Conservation (phyloP, 1,140 invertebrate species). For the Ctenoplectra terminalis region DNA sequence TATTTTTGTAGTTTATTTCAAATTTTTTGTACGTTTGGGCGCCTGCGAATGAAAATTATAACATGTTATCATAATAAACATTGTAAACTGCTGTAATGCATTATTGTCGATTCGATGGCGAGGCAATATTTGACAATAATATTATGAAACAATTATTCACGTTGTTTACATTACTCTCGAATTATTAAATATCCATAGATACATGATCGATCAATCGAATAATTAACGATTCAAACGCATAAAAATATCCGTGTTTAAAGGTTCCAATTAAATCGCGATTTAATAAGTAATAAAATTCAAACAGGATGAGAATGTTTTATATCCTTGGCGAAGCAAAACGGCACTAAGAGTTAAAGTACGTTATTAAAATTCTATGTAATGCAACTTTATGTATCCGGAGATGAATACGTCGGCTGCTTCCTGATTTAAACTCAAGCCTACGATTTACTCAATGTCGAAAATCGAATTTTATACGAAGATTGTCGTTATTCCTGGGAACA, state of each 20-base stretch:
- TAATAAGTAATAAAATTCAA: background rate
- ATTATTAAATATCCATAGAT: background rate
- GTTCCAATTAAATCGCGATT: background rate
- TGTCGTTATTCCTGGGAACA: too few species aligned
- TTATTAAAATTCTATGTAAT: too few species aligned
- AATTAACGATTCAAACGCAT: too few species aligned
- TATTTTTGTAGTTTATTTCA: background rate
- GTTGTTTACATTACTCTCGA: background rate
- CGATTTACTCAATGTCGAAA: too few species aligned
- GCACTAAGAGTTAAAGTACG: too few species aligned
- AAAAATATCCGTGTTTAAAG: background rate
- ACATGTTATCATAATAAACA: background rate
- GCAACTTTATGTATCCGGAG: too few species aligned
- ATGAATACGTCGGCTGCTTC: too few species aligned
- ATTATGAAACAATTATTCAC: background rate
- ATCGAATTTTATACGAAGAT: too few species aligned
- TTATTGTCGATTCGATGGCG: too few species aligned
- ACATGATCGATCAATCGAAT: too few species aligned
- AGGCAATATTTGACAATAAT: background rate
- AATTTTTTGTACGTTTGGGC: background rate
- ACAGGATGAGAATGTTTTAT: background rate
- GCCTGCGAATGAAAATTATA: background rate
- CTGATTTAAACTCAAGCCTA: too few species aligned
- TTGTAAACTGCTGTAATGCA: too few species aligned
- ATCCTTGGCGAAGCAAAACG: background rate